phyloP scores from a whole-genome alignment of 2,888 invertebrate genomes.

The Mythimna ferrago region DNA sequence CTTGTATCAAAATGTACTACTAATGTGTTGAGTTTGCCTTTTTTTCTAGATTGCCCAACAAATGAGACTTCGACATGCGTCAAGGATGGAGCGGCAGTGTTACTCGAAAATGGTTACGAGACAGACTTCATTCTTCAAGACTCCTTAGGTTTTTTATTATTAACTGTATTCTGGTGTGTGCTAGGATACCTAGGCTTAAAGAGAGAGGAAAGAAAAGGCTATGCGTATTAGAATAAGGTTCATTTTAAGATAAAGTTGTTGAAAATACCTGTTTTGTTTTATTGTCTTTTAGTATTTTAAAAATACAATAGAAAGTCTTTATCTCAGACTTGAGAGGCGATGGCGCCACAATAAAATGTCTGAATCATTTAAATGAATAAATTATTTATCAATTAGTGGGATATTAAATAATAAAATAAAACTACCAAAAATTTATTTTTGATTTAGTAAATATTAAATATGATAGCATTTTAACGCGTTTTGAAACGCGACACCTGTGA shows the following conservation, averaged over 20 bases:
- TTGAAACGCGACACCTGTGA: background rate
- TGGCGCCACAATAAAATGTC: slow-evolving; percentile 4
- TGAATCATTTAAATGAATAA: slow-evolving; percentile 9
- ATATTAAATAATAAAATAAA: background rate
- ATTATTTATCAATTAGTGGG: slow-evolving; percentile 7
- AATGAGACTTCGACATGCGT: slow-evolving; percentile 78
- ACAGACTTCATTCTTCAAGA: slow-evolving; percentile 77
- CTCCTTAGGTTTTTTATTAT: slow-evolving; percentile 74
- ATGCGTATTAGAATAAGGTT: slow-evolving; percentile 75
- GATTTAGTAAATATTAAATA: slow-evolving; percentile 1
- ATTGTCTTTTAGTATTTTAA: slow-evolving; percentile 17
- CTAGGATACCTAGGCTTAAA: slow-evolving; percentile 82
- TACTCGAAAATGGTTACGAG: slow-evolving; percentile 82
- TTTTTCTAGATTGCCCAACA: slow-evolving; percentile 79
- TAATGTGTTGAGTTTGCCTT: background rate
- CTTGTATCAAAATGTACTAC: too few species aligned
- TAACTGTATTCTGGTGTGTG: slow-evolving; percentile 79
- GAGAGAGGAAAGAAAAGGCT: slow-evolving; percentile 84
- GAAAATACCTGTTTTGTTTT: slow-evolving; percentile 6
- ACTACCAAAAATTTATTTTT: slow-evolving; percentile 1
- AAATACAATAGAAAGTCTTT: slow-evolving; percentile 3
- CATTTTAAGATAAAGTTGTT: slow-evolving; percentile 7
- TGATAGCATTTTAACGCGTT: background rate
- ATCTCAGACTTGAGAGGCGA: background rate
- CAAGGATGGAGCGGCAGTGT: slow-evolving; percentile 78